Percentiles rank a stretch among this genome's conserved stretches.
These are phyloP conservation scores for Aspiorhynchus laticeps DNA, from an alignment of 2,113 vertebrate species.

Conservation along the genomic window DNA sequence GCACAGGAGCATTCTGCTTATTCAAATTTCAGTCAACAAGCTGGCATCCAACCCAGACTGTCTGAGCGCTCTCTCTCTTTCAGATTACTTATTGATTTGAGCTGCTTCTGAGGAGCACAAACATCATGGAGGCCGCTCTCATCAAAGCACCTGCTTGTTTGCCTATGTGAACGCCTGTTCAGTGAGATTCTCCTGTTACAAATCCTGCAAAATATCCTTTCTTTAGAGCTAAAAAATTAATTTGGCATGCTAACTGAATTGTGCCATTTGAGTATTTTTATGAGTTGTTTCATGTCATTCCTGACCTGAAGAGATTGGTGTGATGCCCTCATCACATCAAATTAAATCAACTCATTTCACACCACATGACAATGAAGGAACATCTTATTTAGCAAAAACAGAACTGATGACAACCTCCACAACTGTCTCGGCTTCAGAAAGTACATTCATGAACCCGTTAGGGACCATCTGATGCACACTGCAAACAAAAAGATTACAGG, in stretches of 20 bases:
- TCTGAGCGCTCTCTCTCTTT: conserved; percentile 37
- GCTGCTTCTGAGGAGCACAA: conserved; percentile 34
- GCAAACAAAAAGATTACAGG: background rate
- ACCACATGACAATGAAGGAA: conserved; percentile 1
- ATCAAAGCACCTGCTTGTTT: conserved; percentile 39
- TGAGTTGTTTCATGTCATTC: background rate
- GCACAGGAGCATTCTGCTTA: conserved; percentile 40
- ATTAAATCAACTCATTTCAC: background rate
- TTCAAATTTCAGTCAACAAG: conserved; percentile 44
- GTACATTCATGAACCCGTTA: background rate
- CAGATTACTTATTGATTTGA: conserved; percentile 46
- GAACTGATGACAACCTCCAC: background rate
- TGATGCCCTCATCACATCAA: background rate
- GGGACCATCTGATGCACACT: background rate
- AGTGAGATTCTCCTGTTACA: background rate
- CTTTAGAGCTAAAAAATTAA: background rate
- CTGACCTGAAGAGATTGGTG: background rate
- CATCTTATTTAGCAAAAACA: background rate
- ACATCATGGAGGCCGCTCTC: conserved; percentile 23
- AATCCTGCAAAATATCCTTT: background rate
- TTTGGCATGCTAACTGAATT: background rate
- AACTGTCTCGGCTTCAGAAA: background rate
- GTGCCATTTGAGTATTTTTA: background rate
- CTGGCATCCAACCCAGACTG: conserved; percentile 32
- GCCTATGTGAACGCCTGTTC: background rate